Base-by-base conservation (phyloP, 2,888 invertebrate species). In the Clostera curtula region DNA sequence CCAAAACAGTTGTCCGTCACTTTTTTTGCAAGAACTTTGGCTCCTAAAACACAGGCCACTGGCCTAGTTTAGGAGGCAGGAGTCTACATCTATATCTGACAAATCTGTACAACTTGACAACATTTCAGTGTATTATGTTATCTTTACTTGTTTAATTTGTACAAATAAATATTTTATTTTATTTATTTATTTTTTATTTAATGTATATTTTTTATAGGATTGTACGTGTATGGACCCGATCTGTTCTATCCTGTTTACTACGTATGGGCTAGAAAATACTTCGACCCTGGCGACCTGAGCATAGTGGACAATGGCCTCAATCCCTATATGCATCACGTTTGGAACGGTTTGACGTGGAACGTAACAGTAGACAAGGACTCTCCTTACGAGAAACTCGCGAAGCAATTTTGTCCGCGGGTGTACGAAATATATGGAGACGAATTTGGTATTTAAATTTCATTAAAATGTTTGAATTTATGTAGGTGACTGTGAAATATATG, bases 211-310 rank as follows among this genome's bases (percentile, higher is more conserved):
- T 27, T 35, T 37, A n/a, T 35, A 38, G 41, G 38, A 1, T 2
- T 39, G 7, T 24, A 19, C 23, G 87, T 91, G 0, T 87, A 80
- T 43, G 79, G 87, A 0, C 82, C 85, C 1, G 72, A 83, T 9
- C 64, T 76, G 2, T 90, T 91, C 54, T 91, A 90, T 59, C 88
- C 90, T 0, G 76, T 90, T 16, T 79, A 75, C 11, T 90, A 88
- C 85, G 59, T 62, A 34, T 60, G 87, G 10, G 90, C 90, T 89
- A 61, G 59, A 5, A 57, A 80, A 38, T 91, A 89, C 56, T 91
- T 91, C 47, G 66, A 84, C 19, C 56, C 62, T 3, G 49, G 67
- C 9, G 42, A 67, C 16, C 62, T 86, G 33, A 60, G 24, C 1
- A 11, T 26, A 4, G 5, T 11, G 4, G 9, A 18, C 1, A 21